Evolutionary conservation across 2,113 vertebrate genomes (phyloP).

Genomic region (Orycteropus afer): DNA sequence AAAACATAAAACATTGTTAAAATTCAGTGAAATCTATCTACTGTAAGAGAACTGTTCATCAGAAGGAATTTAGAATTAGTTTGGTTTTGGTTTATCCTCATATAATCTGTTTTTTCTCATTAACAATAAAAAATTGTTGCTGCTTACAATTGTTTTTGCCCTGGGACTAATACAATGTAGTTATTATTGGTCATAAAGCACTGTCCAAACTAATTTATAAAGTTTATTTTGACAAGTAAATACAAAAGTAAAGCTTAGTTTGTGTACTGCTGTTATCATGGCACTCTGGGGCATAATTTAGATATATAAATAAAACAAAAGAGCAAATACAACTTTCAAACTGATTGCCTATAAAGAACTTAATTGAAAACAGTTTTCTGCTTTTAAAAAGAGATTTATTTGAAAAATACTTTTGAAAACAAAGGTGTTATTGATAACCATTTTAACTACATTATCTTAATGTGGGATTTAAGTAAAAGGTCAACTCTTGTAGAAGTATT

Average conservation of each 20-base stretch:
- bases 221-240: conserved; percentile 86
- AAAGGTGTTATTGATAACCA: conserved; percentile 86
- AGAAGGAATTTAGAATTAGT: conserved; percentile 83
- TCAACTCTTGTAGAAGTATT: conserved; percentile 88
- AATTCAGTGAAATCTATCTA: conserved; percentile 64
- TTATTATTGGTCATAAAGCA: conserved; percentile 83
- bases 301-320: conserved; percentile 82
- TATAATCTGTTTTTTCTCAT: conserved; percentile 81
- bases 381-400: conserved; percentile 87
- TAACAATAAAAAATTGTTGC: conserved; percentile 82
- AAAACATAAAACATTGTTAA: conserved; percentile 80
- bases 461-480: conserved; percentile 89
- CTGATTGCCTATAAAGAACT: conserved; percentile 81
- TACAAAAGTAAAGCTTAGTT: conserved; percentile 83
- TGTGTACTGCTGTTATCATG: conserved; percentile 79
- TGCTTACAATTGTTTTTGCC: conserved; percentile 83
- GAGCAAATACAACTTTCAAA: conserved; percentile 83
- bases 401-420: conserved; percentile 86
- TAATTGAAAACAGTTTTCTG: conserved; percentile 88
- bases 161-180: conserved; percentile 81
- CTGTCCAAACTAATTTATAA: conserved; percentile 84
- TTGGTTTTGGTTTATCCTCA: too few species aligned
- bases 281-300: conserved; percentile 84
- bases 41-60: conserved; percentile 63
- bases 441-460: conserved; percentile 87